phyloP scores from a whole-genome alignment of 2,113 vertebrate species.

The Nannobrachium achirus region DNA sequence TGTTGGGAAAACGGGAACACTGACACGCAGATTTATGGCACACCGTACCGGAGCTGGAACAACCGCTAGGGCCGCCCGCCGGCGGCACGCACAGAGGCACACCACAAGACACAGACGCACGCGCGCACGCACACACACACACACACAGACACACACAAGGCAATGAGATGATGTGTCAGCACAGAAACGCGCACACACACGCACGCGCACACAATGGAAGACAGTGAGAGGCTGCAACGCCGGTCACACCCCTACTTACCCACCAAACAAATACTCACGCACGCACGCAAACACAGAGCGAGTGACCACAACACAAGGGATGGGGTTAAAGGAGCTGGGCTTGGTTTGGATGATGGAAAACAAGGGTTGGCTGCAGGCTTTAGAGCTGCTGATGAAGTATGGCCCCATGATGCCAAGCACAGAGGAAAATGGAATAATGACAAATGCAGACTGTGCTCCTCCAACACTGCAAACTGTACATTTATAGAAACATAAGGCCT shows the following conservation, averaged over 20 bases:
- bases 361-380: conserved; percentile 51
- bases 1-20: conserved; percentile 39
- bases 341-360: conserved; percentile 64
- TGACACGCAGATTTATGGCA: conserved; percentile 55
- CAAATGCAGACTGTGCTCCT: conserved; percentile 66
- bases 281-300: conserved; percentile 12
- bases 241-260: conserved; percentile 29
- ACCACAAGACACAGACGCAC: not conserved
- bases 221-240: conserved; percentile 54
- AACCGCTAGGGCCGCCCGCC: conserved; percentile 30
- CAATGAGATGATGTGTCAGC: no score
- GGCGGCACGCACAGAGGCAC: not conserved
- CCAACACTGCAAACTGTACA: conserved; percentile 39
- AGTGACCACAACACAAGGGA: conserved; percentile 68
- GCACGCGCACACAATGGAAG: conserved; percentile 17
- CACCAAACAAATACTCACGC: conserved; percentile 29
- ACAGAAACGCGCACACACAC: conserved; percentile 3
- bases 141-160: not conserved
- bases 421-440: conserved; percentile 72
- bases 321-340: conserved; percentile 52
- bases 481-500: conserved; percentile 46
- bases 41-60: conserved; percentile 30
- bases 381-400: conserved; percentile 53
- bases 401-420: conserved; percentile 44
- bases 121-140: not conserved